phyloP scores from a whole-genome alignment of 64 coral and sea anemone genomes.

The Porites australiensis region DNA sequence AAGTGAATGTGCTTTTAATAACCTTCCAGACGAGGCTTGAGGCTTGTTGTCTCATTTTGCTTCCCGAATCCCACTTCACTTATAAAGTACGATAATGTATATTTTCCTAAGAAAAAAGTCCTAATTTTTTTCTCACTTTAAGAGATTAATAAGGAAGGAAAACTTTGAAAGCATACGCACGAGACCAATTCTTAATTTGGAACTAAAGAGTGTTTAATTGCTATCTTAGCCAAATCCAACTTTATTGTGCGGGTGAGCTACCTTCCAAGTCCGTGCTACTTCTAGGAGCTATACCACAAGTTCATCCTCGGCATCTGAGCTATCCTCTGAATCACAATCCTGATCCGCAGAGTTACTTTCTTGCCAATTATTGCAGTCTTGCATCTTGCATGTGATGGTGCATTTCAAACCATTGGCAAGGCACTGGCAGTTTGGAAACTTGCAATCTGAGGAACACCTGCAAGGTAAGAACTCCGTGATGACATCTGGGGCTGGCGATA shows the following conservation, averaged over 20 bases:
- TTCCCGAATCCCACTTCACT: background rate
- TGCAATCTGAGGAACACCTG: constrained; percentile 47
- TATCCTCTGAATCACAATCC: background rate
- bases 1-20: background rate
- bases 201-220: background rate
- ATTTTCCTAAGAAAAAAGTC: background rate
- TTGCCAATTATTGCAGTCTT: constrained; percentile 65
- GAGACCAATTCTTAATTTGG: background rate
- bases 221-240: background rate
- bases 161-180: background rate
- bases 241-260: background rate
- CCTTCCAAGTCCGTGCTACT: background rate
- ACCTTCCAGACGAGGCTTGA: background rate
- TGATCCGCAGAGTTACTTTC: background rate
- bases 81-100: background rate
- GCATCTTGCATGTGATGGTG: constrained; percentile 67
- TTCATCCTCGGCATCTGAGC: constrained; percentile 1
- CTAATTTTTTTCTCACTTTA: background rate
- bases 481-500: constrained; percentile 57
- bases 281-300: background rate
- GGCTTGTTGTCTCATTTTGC: background rate
- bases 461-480: constrained; percentile 73
- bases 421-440: constrained; percentile 54
- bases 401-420: constrained; percentile 60
- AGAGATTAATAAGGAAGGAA: background rate